These are phyloP conservation scores for Nemurella pictetii DNA, from an alignment of 2,888 invertebrate species.

Conservation along the genomic window DNA sequence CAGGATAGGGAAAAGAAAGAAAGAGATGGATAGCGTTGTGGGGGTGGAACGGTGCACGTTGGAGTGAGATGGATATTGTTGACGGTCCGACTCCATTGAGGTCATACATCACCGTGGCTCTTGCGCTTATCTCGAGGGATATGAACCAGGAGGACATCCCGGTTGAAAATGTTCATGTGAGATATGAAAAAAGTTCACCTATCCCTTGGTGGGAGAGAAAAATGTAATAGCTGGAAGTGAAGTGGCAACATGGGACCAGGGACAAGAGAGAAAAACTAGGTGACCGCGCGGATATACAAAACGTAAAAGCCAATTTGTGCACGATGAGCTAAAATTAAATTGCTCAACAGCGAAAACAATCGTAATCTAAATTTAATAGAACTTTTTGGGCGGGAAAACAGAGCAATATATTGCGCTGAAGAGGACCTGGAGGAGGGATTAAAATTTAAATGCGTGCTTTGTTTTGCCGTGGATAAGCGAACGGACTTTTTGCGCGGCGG, in stretches of 20 bases:
- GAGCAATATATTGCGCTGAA: neutral
- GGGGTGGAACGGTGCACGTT: neutral
- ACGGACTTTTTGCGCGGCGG: neutral
- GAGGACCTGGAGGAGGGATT: neutral
- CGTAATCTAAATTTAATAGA: neutral
- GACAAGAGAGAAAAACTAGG: neutral
- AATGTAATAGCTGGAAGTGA: neutral
- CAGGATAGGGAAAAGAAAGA: neutral
- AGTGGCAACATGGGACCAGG: neutral
- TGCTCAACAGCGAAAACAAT: neutral
- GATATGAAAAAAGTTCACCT: constrained; percentile 16
- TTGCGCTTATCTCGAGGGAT: constrained; percentile 12
- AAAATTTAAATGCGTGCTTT: neutral
- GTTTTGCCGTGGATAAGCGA: neutral
- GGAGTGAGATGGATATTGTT: constrained; percentile 11
- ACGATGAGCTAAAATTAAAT: neutral
- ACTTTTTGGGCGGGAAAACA: neutral
- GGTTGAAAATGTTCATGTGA: constrained; percentile 9
- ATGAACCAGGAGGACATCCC: neutral
- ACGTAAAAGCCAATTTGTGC: neutral
- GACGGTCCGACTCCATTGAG: constrained; percentile 7
- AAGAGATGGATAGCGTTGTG: neutral
- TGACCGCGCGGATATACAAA: neutral
- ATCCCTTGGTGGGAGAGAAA: neutral
- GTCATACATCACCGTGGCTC: neutral